Base-by-base conservation (phyloP, 2,888 invertebrate species). In the Philopedon plagiatum region DNA sequence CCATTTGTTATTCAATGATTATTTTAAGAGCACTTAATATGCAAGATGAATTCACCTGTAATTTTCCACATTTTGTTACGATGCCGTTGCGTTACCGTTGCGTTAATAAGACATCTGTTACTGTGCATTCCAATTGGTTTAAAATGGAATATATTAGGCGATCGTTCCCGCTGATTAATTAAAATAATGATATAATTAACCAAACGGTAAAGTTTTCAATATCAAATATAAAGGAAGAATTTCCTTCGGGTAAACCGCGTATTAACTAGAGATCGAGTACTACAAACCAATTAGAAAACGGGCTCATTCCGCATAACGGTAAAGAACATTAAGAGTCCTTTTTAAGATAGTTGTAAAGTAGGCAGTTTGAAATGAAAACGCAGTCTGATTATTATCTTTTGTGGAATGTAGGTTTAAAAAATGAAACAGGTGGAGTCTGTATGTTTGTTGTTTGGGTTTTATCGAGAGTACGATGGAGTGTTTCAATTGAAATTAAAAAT, bases 221-320 rank as follows among this genome's bases (percentile, higher is more conserved):
- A 21, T 21, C 15, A 15, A 15, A 46, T 26, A 61, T 1, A 46
- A 15, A 46, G 11, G 5, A 26, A 46, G 5, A 29, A 32, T 61
- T 46, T 46, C 32, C 44, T 29, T 15, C 19, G 32, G 11, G 18
- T 29, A 66, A 58, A 64, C 23, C n/a, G 39, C 37, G 15, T 8
- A 39, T 39, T 39, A 64, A 54, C 49, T 64, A 61, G 60, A 65
- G 64, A 34, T n/a, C 54, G 49, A 68, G 68, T 49, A 68, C 73
- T 69, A 69, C 68, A 69, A 73, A 73, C 73, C 73, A 61, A 68
- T 63, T 62, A 64, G 32, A 37, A 67, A 64, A 68, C 41, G 58
- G 57, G 63, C 62, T 41, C 39, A 61, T 41, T 39, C 9, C n/a
- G n/a, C n/a, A 44, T 57, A 74, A 71, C 71, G 74, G 74, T 74